A percentile compares a stretch with the other conserved stretches of the same genome.
Conservation (phyloP, 1,140 invertebrate species). For the Dreissena polymorpha region DNA sequence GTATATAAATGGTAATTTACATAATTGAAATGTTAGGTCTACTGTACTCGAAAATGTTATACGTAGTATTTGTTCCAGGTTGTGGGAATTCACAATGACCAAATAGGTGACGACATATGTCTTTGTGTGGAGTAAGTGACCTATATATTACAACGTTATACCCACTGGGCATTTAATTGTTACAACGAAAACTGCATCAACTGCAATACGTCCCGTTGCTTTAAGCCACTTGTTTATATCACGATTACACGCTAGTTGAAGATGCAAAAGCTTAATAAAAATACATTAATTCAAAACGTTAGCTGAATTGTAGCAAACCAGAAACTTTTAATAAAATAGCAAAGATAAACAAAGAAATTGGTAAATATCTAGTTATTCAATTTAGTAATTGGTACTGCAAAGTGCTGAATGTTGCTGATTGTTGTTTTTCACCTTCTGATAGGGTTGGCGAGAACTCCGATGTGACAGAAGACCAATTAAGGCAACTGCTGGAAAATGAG, state of each 20-base stretch:
- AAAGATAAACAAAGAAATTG: neutral
- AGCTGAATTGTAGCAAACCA: neutral
- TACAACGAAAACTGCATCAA: neutral
- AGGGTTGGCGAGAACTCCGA: neutral
- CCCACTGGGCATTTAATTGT: neutral
- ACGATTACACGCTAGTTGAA: neutral
- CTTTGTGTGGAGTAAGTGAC: slow-evolving; percentile 39
- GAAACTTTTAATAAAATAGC: neutral
- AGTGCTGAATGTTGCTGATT: neutral
- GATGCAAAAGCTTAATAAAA: neutral
- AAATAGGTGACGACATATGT: slow-evolving; percentile 23
- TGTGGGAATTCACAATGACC: slow-evolving; percentile 21
- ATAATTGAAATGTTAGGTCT: neutral
- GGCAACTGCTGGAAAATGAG: neutral
- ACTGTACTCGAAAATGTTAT: neutral
- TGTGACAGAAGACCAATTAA: neutral
- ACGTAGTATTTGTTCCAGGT: slow-evolving; percentile 3
- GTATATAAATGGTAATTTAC: neutral
- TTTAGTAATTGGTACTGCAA: neutral
- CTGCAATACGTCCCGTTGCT: neutral
- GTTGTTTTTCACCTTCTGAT: neutral
- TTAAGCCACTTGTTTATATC: neutral
- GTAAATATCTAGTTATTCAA: neutral
- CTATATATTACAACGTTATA: neutral
- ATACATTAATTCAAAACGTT: neutral